Evolutionary conservation across 1,140 invertebrate genomes (phyloP).

Genomic region (Ceratitis capitata): DNA sequence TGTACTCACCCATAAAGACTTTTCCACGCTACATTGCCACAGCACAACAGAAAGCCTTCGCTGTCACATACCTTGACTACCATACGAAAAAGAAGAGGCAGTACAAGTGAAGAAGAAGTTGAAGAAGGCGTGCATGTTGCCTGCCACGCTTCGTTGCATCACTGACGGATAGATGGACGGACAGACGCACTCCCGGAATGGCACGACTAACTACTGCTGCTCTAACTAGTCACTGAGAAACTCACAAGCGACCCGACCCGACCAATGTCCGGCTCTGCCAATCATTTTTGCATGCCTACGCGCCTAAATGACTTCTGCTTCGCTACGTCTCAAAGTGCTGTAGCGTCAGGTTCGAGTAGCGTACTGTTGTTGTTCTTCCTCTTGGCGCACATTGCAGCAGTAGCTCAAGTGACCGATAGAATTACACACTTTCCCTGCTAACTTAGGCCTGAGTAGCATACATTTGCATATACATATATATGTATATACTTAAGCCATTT

Average conservation of each 20-base stretch:
- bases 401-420: conserved; percentile 18
- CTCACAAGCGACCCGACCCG: not conserved
- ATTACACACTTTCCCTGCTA: not conserved
- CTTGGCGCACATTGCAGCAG: not conserved
- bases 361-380: not conserved
- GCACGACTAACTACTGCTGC: too few species aligned
- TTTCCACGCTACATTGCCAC: not conserved
- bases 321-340: not conserved
- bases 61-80: too few species aligned
- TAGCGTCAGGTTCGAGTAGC: not conserved
- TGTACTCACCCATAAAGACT: not conserved
- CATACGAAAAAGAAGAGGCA: too few species aligned
- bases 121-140: conserved; percentile 18
- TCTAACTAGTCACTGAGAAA: not conserved
- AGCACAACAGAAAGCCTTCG: not conserved
- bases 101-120: too few species aligned
- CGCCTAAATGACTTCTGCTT: conserved; percentile 2
- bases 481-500: not conserved
- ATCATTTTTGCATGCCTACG: not conserved
- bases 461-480: conserved; percentile 17
- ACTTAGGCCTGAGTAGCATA: not conserved
- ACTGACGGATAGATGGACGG: not conserved
- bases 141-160: conserved; percentile 29
- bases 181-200: not conserved
- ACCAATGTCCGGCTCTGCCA: not conserved